Percentiles rank a stretch among this genome's conserved stretches.
Conservation (phyloP, 2,113 vertebrate species). For the Prochilodus magdalenae region DNA sequence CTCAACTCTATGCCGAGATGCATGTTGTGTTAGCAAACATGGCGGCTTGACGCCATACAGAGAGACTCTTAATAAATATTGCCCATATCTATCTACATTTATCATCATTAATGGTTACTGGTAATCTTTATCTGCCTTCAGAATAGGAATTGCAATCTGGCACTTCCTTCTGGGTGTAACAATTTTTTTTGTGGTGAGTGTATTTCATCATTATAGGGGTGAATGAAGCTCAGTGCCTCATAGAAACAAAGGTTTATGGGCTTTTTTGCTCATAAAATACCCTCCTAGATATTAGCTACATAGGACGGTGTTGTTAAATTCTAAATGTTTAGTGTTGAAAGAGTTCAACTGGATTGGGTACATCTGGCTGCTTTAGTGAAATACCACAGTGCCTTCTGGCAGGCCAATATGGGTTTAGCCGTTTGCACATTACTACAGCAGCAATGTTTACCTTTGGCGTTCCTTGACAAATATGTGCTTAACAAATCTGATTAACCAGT, state of each 20-base stretch:
- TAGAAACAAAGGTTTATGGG: too few species aligned
- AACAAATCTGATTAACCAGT: conserved; percentile 45
- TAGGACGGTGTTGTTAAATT: neutral
- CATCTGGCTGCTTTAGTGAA: neutral
- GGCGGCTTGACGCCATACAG: too few species aligned
- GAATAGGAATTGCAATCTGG: too few species aligned
- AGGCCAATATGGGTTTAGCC: conserved; percentile 19
- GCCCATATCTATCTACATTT: too few species aligned
- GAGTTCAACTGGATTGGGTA: neutral
- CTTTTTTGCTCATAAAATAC: neutral
- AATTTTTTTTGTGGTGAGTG: too few species aligned
- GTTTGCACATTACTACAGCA: conserved; percentile 15
- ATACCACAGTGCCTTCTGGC: neutral
- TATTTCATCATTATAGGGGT: neutral
- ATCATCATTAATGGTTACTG: too few species aligned
- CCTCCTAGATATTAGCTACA: neutral
- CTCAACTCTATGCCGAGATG: too few species aligned
- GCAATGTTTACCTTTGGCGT: conserved; percentile 23
- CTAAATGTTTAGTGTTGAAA: neutral
- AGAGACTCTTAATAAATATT: too few species aligned
- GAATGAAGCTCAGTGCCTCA: too few species aligned
- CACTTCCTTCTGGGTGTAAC: too few species aligned
- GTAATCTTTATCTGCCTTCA: too few species aligned
- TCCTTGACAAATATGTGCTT: conserved; percentile 36
- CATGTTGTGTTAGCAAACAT: too few species aligned